Base-by-base conservation (phyloP, 2,888 invertebrate species). In the Lycia hirtaria region DNA sequence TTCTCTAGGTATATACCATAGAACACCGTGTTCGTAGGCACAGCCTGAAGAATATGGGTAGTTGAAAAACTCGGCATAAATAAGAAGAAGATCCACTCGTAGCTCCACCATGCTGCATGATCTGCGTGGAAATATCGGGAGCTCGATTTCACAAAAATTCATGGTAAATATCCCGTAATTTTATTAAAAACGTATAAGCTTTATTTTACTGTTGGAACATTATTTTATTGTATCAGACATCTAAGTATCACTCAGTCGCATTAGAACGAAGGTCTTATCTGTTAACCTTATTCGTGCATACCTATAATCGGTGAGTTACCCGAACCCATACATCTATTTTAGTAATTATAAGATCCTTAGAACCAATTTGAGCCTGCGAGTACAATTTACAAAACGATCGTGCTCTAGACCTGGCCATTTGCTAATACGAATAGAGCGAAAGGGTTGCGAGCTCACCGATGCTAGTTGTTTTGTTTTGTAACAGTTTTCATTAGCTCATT, bases 401-500 rank as follows among this genome's bases (percentile, higher is more conserved):
- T 81, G 80, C 76, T 72, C 69, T 67, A 71, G 77, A 76, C 69
- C 73, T 70, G 66, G 75, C 76, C 76, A 77, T 81, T 82, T 78
- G 76, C 75, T 83, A 83, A 81, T 80, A 73, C 75, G 68, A 72
- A 72, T 69, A 69, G 65, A 67, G 64, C 62, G 67, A 66, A 65
- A 74, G 71, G 69, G 70, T 68, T 72, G 71, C 53, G 65, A 61
- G 61, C 54, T 12, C 17, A 40, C 50, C 67, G 60, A 51, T 56
- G 51, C 48, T 45, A 56, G 37, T n/a, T n/a, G 56, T 62, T 51
- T 50, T 60, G 75, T 84, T 81, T 84, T 73, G 85, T 75, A 85
- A 80, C 64, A 73, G 77, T 75, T 81, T 76, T 80, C 76, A 78
- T 73, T 72, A 72, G 73, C 78, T 74, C 76, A 84, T 83, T 81